Percentiles rank a stretch among this genome's conserved stretches.
These are phyloP conservation scores for Motacilla alba DNA, from an alignment of 2,113 vertebrate species.

Conservation along the genomic window DNA sequence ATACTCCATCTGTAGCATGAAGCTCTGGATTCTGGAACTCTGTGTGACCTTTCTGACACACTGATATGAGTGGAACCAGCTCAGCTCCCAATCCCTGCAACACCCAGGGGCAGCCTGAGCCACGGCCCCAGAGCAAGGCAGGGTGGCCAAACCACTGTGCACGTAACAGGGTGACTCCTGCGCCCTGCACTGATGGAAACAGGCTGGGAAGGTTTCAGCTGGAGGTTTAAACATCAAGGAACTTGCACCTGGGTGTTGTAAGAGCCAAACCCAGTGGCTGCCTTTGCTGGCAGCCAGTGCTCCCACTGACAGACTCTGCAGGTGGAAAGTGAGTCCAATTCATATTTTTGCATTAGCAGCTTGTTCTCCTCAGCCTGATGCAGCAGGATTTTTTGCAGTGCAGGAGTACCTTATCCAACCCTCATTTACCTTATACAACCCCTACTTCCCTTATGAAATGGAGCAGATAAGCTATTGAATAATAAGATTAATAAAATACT, in stretches of 20 bases:
- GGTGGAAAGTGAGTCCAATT: neutral
- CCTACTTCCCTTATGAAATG: neutral
- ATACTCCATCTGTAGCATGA: neutral
- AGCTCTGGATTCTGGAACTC: neutral
- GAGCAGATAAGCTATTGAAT: neutral
- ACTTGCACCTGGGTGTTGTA: neutral
- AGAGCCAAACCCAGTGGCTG: neutral
- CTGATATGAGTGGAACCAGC: neutral
- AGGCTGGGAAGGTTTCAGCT: neutral
- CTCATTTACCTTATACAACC: neutral
- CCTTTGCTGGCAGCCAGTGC: neutral
- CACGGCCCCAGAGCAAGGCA: neutral
- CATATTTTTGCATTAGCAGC: neutral
- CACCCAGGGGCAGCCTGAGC: neutral
- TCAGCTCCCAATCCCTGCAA: neutral
- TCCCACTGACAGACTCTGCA: neutral
- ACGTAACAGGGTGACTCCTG: neutral
- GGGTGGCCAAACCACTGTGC: neutral
- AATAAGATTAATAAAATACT: neutral
- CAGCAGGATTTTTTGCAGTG: neutral
- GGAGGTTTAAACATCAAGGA: neutral
- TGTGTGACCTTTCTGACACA: neutral
- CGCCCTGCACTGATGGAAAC: neutral
- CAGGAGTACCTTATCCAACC: neutral
- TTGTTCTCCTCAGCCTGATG: conserved; percentile 12